Evolutionary conservation across 2,888 invertebrate species (phyloP), one percentile per base, ranked within the genome.

Genomic region (Halictus quadricinctus): DNA sequence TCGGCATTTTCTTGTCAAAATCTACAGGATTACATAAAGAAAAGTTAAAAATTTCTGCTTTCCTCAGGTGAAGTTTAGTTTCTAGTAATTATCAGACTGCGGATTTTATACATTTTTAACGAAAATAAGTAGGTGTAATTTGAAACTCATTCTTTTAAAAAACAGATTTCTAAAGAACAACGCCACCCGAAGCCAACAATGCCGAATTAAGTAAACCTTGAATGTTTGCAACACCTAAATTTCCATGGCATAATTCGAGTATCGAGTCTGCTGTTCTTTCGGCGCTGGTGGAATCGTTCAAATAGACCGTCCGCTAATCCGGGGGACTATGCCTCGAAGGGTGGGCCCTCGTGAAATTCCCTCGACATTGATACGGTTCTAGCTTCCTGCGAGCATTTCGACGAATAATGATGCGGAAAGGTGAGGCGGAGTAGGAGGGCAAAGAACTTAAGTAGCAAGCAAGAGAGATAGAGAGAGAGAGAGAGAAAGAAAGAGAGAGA

Each of bases 321-420:
- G 29, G 1, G 18, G 10, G 41, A 69, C 73, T 46, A 58, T 36
- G 75, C 75, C 50, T 13, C 82, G 72, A 36, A 70, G 77, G 70
- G 25, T 54, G 18, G 66, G 12, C 18, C 41, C 54, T 18, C 48
- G 81, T 60, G 43, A 79, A 79, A 64, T 78, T 76, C 58, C 77
- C 46, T 66, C 86, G 72, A 77, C 75, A 79, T 86, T 76, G 84
- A 79, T 76, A 72, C 79, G 78, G 76, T 81, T 83, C 74, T 36
- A 72, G 69, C 73, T 76, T 72, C 41, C 70, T 18, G 76, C 78
- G 77, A 72, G 70, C 70, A 73, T 73, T 50, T 60, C 78, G 69
- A 60, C 83, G 87, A 87, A 88, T 88, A 89, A 89, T 89, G 88
- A 89, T 70, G 74, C 83, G 84, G 80, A 80, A 81, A 82, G 79